Evolutionary conservation across 2,888 invertebrate genomes (phyloP), one percentile per base, ranked within the genome.

Genomic region (Parasteatoda lunata): DNA sequence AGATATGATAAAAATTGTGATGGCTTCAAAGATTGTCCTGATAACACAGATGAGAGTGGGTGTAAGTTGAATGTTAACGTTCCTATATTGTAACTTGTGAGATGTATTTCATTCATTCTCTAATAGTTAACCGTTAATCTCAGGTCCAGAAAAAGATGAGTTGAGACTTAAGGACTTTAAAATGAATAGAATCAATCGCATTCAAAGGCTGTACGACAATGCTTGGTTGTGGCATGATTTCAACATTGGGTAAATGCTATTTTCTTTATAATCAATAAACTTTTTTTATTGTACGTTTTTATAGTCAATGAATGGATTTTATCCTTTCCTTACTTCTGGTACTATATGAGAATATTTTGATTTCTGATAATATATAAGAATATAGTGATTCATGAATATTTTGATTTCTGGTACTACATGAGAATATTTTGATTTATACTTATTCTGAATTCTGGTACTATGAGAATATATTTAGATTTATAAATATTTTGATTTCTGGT

Each of bases 201-300:
- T 97, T 86, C 95, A 96, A 91, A 94, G 98, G 0, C 96, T 97
- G 91, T 98, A 97, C 92, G 97, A 97, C 91, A 97, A 97, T 92
- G 96, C 96, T 84, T 98, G 98, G 98, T 93, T 98, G 79, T 98
- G 98, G 98, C 95, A 95, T 89, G 98, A 98, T 92, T 95, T 97
- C 77, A 97, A 97, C 92, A 97, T 97, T 91, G 97, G 91, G 88
- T 89, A 69, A 52, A 15, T 73, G 52, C 51, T 64, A 4, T 65
- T 65, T 65, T 13, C 48, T 66, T 48, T 45, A 54, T 8, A 45
- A 59, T 66, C 30, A 2, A 66, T 30, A 9, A 73, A 8, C 7
- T 4, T 15, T 15, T 54, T 30, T n/a, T 30, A 52, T 73, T 52
- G 2, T 4, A 73, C 15, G 71, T 13, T 3, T 6, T 7, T 48